Percentiles rank a stretch among this genome's conserved stretches.
These are phyloP conservation scores for Oreohelix idahoensis DNA, from an alignment of 1,140 invertebrate genomes.

Conservation along the genomic window DNA sequence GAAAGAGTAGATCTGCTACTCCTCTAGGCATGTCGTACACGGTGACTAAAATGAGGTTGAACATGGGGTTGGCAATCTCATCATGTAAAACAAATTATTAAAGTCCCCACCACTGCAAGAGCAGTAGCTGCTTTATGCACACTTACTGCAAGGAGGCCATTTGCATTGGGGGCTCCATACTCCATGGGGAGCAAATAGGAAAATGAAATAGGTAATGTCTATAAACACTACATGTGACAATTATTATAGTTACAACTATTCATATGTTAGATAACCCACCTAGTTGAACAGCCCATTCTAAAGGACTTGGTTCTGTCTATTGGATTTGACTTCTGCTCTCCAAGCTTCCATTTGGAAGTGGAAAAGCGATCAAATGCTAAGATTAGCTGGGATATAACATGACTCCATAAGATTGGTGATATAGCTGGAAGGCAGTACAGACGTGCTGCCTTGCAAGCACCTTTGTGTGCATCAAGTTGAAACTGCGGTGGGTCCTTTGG, in stretches of 20 bases:
- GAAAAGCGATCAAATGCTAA: conserved; percentile 34
- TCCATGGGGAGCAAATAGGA: too few relatives aligned
- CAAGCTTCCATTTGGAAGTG: conserved; percentile 20
- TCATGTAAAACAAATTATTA: too few relatives aligned
- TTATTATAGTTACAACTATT: background rate
- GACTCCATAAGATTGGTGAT: conserved; percentile 27
- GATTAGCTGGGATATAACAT: conserved; percentile 32
- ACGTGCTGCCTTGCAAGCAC: background rate
- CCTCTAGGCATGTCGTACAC: too few relatives aligned
- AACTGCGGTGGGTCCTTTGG: conserved; percentile 5
- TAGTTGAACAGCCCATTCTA: conserved; percentile 2
- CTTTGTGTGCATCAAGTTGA: conserved; percentile 8
- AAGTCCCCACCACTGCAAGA: too few relatives aligned
- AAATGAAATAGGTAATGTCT: too few relatives aligned
- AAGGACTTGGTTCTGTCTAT: conserved; percentile 23
- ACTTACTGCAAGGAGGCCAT: too few relatives aligned
- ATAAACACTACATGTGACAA: too few relatives aligned
- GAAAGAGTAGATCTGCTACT: too few relatives aligned
- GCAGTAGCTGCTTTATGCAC: too few relatives aligned
- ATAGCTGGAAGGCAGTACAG: conserved; percentile 21
- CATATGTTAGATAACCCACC: conserved; percentile 6
- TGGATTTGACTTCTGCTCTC: background rate
- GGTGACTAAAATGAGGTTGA: too few relatives aligned
- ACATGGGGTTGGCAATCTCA: too few relatives aligned
- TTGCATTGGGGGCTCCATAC: too few relatives aligned